phyloP scores from a whole-genome alignment of 1,140 invertebrate species.

The Drosophila athabasca region DNA sequence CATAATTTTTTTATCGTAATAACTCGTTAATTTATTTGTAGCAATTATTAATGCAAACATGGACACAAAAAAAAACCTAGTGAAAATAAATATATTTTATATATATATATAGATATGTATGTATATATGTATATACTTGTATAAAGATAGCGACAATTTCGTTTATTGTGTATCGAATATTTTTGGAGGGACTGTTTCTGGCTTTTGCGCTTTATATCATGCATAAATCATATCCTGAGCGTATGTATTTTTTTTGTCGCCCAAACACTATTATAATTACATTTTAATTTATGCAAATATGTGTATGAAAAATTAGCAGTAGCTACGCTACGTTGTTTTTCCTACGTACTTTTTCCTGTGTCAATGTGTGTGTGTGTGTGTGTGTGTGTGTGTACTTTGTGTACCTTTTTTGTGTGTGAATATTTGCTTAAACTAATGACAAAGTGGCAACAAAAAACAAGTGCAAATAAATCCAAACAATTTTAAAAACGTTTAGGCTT shows the following conservation, averaged over 20 bases:
- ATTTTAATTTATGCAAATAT: slow-evolving; percentile 82
- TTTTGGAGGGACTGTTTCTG: too few species aligned
- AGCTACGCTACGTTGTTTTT: slow-evolving; percentile 14
- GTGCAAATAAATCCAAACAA: slow-evolving; percentile 30
- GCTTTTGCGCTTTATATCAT: slow-evolving; percentile 60
- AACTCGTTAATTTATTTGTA: slow-evolving; percentile 78
- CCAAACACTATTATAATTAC: slow-evolving; percentile 74
- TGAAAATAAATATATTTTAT: slow-evolving; percentile 4
- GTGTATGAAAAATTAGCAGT: slow-evolving; percentile 65
- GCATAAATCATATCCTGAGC: slow-evolving; percentile 70
- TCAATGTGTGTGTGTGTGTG: background rate
- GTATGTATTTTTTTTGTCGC: slow-evolving; percentile 46
- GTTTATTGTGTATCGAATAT: slow-evolving; percentile 30
- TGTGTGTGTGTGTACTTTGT: slow-evolving; percentile 8
- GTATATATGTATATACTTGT: slow-evolving; percentile 5
- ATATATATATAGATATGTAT: too few species aligned
- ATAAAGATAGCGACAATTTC: slow-evolving; percentile 53
- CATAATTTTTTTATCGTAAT: slow-evolving; percentile 42
- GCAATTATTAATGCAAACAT: slow-evolving; percentile 79
- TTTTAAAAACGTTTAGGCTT: slow-evolving; percentile 25
- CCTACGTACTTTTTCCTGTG: too few species aligned
- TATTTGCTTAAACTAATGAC: slow-evolving; percentile 72
- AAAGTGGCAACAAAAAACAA: slow-evolving; percentile 40
- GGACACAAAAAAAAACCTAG: slow-evolving; percentile 5
- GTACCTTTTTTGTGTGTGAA: slow-evolving; percentile 4